Base-by-base conservation (phyloP, 1,140 invertebrate genomes). In the Acyrthosiphon pisum region DNA sequence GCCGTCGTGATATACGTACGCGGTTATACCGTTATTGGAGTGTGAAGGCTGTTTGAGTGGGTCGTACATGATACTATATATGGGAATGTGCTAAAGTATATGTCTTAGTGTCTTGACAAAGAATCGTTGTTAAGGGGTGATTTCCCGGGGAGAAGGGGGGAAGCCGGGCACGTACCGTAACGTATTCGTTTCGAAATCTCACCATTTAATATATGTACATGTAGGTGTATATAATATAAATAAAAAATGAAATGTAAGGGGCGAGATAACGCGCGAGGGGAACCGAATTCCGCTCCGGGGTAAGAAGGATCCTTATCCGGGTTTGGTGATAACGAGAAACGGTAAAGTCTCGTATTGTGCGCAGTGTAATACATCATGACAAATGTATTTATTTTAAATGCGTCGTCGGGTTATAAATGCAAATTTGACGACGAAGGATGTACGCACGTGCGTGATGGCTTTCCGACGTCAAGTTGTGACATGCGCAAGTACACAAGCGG, bases 311-410 rank as follows among this genome's bases (percentile, higher is more conserved):
- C 60, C 60, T 76, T 76, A 76, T 76, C 60, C 30, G 3, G 60
- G 60, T 76, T 76, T 18, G 30, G n/a, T n/a, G 60, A n/a, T 76
- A 76, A 76, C 60, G n/a, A n/a, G 14, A 76, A 35, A n/a, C 30
- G 30, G 60, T 76, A 18, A 60, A n/a, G 14, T 18, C 46, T 11
- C 60, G 60, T n/a, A n/a, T 60, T 60, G 56, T 30, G 11, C 14
- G 30, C 30, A 18, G 1, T n/a, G 60, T n/a, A 76, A 76, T 76
- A 76, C 30, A n/a, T n/a, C 60, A 76, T 76, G 60, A n/a, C 30
- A 76, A 76, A 76, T 76, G 60, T n/a, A n/a, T 76, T n/a, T 76
- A n/a, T n/a, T 68, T 76, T 4, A 76, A 76, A 76, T 76, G 60
- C 60, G 60, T 76, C 30, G n/a, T 76, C 30, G 60, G 60, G 60